phyloP scores from a whole-genome alignment of 2,888 invertebrate species.

The Ellobium chinense region DNA sequence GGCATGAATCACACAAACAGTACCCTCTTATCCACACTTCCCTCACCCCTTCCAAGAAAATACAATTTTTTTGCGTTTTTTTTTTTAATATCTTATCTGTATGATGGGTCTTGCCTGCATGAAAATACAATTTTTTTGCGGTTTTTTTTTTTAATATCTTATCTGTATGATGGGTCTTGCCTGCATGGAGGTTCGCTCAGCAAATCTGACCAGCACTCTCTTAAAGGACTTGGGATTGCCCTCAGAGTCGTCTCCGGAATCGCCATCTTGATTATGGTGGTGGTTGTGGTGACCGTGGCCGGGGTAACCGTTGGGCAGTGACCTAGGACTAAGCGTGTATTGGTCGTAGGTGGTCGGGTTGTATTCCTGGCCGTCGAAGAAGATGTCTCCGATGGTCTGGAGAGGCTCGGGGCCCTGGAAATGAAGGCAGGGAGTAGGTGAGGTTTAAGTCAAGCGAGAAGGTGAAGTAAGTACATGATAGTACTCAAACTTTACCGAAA shows the following conservation, averaged over 20 bases:
- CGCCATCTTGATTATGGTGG: not conserved
- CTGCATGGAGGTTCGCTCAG: constrained; percentile 65
- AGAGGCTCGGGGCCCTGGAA: not conserved
- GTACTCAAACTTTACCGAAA: no score
- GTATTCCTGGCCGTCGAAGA: not conserved
- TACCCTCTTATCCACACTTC: no score
- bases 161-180: not conserved
- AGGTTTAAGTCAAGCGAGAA: no score
- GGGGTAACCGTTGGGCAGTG: not conserved
- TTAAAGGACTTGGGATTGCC: constrained; percentile 56
- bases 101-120: not conserved
- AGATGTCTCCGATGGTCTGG: not conserved
- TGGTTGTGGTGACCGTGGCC: not conserved
- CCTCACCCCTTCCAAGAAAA: no score
- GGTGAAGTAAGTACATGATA: no score
- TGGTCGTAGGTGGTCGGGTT: not conserved
- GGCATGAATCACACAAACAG: no score
- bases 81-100: no score
- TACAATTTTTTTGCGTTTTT: no score
- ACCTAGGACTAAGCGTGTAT: not conserved
- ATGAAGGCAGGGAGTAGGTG: no score
- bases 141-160: no score
- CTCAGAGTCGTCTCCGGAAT: constrained; percentile 47
- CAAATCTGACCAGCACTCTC: constrained; percentile 55
- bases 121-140: no score